Base-by-base conservation (phyloP, 1,140 invertebrate species). In the Octopus sinensis region DNA sequence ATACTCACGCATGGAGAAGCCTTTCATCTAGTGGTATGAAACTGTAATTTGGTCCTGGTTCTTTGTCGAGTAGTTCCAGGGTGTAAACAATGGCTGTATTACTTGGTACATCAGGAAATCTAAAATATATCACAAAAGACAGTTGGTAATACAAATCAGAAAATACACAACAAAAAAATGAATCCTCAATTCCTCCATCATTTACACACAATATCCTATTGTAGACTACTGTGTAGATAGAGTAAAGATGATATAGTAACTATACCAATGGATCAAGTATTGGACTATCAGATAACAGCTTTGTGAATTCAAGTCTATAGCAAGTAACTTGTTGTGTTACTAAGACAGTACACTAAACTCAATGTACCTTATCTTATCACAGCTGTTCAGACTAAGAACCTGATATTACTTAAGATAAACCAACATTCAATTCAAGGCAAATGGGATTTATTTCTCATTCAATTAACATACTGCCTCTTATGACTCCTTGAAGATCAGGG, bases 101-200 rank as follows among this genome's bases (percentile, higher is more conserved):
- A 54, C 93, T 88, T 80, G 94, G 94, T 85, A 96, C 93, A 68
- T 93, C 89, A 68, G 93, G 93, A 83, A 91, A 92, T 92, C 96
- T 90, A 83, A 51, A 83, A 84, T 43, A 43, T 43, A 43, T 43
- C 30, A 43, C 30, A 71, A 56, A 81, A 68, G 78, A 76, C 52
- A 51, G 53, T 17, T 62, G 73, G 62, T 52, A 79, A 81, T 81
- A 51, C 56, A 53, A 5, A 78, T 5, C 7, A 76, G 5, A 54
- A 68, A 56, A 82, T 75, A 53, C n/a, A 7, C 30, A 43, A 43
- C 30, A 43, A 43, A 43, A 43, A 43, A 43, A 43, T 43, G 30
- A 43, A 43, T 43, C 30, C 30, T 43, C 30, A 43, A 3, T 43
- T 43, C 30, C 30, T 43, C 30, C 30, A 43, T 43, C 30, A 43